A percentile compares a stretch with the other conserved stretches of the same genome.
phyloP scores from a whole-genome alignment of 2,888 invertebrate species.

The Scaptomyza tumidula region DNA sequence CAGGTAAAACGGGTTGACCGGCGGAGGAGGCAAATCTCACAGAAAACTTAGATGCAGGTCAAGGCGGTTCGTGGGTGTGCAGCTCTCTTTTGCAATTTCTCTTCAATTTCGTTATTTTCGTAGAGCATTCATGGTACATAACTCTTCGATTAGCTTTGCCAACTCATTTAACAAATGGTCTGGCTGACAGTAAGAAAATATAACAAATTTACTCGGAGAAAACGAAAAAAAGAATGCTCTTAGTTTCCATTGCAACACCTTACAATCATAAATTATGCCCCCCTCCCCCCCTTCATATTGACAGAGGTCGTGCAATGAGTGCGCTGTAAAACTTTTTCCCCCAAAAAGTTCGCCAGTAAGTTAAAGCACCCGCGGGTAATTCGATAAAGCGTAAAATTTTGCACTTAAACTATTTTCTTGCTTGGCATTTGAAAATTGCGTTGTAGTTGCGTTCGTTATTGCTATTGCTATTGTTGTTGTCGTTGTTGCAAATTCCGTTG shows the following conservation, averaged over 20 bases:
- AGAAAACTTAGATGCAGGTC: slow-evolving; percentile 47
- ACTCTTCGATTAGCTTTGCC: slow-evolving; percentile 78
- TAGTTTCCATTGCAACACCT: slow-evolving; percentile 78
- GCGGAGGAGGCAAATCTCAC: not conserved
- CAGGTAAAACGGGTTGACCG: slow-evolving; percentile 1
- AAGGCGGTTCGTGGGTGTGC: slow-evolving; percentile 40
- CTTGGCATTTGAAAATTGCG: slow-evolving; percentile 63
- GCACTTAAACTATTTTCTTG: slow-evolving; percentile 81
- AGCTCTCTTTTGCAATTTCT: not conserved
- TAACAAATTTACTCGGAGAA: slow-evolving; percentile 65
- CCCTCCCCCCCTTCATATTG: not conserved
- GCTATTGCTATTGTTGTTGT: slow-evolving; percentile 49
- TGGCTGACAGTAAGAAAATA: slow-evolving; percentile 74
- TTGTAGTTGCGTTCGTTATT: slow-evolving; percentile 54
- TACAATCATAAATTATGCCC: slow-evolving; percentile 72
- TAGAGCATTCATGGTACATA: slow-evolving; percentile 42
- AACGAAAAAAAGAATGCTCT: slow-evolving; percentile 29
- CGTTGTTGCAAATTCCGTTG: slow-evolving; percentile 16
- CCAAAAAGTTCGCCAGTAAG: slow-evolving; percentile 65
- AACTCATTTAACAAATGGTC: slow-evolving; percentile 79
- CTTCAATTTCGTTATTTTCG: slow-evolving; percentile 18
- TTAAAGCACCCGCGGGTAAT: slow-evolving; percentile 82
- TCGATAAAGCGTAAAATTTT: slow-evolving; percentile 84
- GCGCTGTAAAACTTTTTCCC: slow-evolving; percentile 57
- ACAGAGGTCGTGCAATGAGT: slow-evolving; percentile 41